phyloP scores from a whole-genome alignment of 2,113 vertebrate genomes.

The Dissostichus mawsoni region DNA sequence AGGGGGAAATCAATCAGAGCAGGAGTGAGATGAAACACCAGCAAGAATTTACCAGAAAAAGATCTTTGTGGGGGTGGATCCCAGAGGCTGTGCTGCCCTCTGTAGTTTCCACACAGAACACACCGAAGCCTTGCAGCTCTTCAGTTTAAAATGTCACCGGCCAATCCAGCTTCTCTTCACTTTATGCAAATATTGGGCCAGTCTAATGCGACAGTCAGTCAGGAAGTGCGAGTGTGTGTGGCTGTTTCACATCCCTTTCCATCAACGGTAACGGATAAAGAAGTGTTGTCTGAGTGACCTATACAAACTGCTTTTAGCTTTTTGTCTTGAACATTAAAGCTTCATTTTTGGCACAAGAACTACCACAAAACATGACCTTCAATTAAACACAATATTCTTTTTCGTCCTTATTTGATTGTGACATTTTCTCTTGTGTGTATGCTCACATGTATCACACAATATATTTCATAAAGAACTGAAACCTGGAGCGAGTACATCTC shows the following conservation, averaged over 20 bases:
- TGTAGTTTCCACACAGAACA: constrained; percentile 34
- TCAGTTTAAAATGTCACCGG: constrained; percentile 18
- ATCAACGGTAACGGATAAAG: not conserved
- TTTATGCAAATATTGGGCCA: not conserved
- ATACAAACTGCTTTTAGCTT: not conserved
- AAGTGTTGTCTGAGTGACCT: not conserved
- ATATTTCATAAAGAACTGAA: constrained; percentile 80
- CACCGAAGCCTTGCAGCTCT: not conserved
- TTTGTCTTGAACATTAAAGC: not conserved
- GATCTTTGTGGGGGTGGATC: not conserved
- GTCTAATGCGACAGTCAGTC: constrained; percentile 11
- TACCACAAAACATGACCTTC: not conserved
- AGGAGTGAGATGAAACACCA: not conserved
- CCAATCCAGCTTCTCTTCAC: constrained; percentile 28
- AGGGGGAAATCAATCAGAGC: not conserved
- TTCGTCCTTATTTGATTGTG: not conserved
- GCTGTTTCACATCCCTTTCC: constrained; percentile 65
- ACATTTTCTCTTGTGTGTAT: not conserved
- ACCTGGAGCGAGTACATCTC: constrained; percentile 50
- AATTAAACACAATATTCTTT: fast-evolving
- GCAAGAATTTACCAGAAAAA: constrained; percentile 3
- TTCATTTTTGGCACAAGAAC: not conserved
- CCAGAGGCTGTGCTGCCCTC: constrained; percentile 64
- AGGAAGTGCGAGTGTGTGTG: constrained; percentile 48
- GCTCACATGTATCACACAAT: not conserved